Evolutionary conservation across 2,113 vertebrate genomes (phyloP), one percentile per base, ranked within the genome.

Genomic region (Istiophorus platypterus): DNA sequence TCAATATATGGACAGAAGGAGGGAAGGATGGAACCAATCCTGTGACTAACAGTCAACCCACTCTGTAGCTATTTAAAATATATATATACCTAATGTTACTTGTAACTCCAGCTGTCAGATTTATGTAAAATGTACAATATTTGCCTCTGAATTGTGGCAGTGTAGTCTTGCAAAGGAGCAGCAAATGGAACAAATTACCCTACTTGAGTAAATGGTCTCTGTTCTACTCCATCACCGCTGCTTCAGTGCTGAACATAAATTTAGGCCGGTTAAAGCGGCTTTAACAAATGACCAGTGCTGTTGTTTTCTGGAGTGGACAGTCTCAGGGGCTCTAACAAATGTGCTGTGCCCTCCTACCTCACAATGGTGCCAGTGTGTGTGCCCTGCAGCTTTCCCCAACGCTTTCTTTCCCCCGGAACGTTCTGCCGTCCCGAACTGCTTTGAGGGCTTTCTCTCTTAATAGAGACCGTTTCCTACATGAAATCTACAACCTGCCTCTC

Each of bases 401-500:
- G 26, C 71, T 85, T 82, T 65, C 37, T 31, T 71, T 79, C 54
- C 52, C 20, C n/a, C 26, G 62, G 31, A 72, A 72, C 74, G 52
- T n/a, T 70, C 64, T 51, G 29, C 77, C 68, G 49, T 70, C 31
- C 73, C 41, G 22, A 56, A 64, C 34, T 59, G 74, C 85, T 87
- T 27, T 72, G 70, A 85, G 70, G 29, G 29, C 26, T 54, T 68
- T 73, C 82, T 63, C 70, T 49, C 58, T 62, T 84, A 88, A 89
- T 64, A 84, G 72, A 81, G 76, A 63, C 61, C 26, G 80, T 71
- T 81, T 89, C 74, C 72, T 49, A 82, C 78, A 85, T 84, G 62
- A 87, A 84, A 76, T 84, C 75, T 61, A 79, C 80, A 86, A 59
- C 76, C 82, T 87, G 88, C 78, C 91, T 84, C 77, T 80, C 61